Conservation (phyloP, 2,888 invertebrate genomes). For the Monopis laevigella region DNA sequence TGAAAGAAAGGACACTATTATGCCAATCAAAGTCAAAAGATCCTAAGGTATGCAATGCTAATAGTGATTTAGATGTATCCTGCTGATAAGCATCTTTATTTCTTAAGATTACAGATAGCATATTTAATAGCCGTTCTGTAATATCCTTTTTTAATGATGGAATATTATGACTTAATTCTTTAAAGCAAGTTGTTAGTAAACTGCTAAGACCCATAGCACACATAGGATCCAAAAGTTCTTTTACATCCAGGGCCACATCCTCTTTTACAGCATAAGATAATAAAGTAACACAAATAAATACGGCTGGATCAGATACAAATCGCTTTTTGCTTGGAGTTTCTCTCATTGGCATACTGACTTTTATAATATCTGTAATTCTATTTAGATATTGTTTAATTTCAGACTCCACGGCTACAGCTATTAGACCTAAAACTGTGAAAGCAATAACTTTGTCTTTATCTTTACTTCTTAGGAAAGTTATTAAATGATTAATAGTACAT, state of each 20-base stretch:
- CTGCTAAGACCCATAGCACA: conserved; percentile 90
- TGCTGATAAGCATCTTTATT: conserved; percentile 78
- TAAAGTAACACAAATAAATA: conserved; percentile 95
- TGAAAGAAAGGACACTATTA: conserved; percentile 87
- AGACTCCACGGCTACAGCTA: conserved; percentile 87
- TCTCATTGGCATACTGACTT: conserved; percentile 76
- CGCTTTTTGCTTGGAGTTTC: conserved; percentile 82
- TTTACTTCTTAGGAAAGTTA: conserved; percentile 78
- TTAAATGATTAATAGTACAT: conserved; percentile 80
- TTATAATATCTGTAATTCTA: conserved; percentile 86
- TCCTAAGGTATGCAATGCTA: conserved; percentile 93
- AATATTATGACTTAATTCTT: conserved; percentile 89
- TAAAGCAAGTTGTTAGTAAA: conserved; percentile 88
- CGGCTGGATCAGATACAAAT: conserved; percentile 79
- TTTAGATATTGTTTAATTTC: conserved; percentile 82
- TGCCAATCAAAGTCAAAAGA: conserved; percentile 93
- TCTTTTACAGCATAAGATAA: conserved; percentile 88
- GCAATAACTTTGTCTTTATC: conserved; percentile 89
- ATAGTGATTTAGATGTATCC: conserved; percentile 86
- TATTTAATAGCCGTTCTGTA: conserved; percentile 89
- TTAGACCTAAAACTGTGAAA: conserved; percentile 90
- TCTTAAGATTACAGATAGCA: conserved; percentile 90
- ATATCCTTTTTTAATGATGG: conserved; percentile 91
- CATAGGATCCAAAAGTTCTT: conserved; percentile 89
- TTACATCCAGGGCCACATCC: conserved; percentile 79